phyloP scores from a whole-genome alignment of 1,140 invertebrate genomes.

The Ceratosolen fusciceps region DNA sequence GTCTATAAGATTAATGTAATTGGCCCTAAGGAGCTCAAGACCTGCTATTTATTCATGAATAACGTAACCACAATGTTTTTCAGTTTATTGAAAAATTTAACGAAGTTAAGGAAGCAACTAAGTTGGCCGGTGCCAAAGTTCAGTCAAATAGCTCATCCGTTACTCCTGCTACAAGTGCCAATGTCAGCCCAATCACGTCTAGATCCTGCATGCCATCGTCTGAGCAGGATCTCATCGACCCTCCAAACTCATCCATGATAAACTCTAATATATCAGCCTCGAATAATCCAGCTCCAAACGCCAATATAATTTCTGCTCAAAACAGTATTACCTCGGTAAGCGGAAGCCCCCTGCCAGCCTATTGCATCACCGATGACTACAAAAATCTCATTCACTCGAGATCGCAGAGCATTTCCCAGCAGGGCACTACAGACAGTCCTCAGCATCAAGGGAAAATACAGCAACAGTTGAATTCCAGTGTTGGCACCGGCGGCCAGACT shows the following conservation, averaged over 20 bases:
- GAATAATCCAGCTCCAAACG: slow-evolving; percentile 68
- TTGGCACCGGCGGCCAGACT: slow-evolving; percentile 58
- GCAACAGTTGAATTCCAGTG: slow-evolving; percentile 51
- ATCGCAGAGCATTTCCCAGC: slow-evolving; percentile 69
- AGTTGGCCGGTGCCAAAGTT: slow-evolving; percentile 77
- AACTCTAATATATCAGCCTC: slow-evolving; percentile 69
- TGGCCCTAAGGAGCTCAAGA: neutral
- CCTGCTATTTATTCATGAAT: neutral
- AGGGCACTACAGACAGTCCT: slow-evolving; percentile 69
- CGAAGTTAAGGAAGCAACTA: slow-evolving; percentile 96
- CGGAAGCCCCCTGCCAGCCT: slow-evolving; percentile 68
- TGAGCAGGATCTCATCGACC: slow-evolving; percentile 71
- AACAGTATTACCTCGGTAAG: slow-evolving; percentile 70
- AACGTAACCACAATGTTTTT: slow-evolving; percentile 47
- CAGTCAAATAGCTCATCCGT: slow-evolving; percentile 83
- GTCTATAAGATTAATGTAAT: too few species aligned
- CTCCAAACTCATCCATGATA: slow-evolving; percentile 71
- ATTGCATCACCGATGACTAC: slow-evolving; percentile 65
- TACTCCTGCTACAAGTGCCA: slow-evolving; percentile 86
- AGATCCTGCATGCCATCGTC: slow-evolving; percentile 73
- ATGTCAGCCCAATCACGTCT: slow-evolving; percentile 85
- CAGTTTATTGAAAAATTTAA: slow-evolving; percentile 99
- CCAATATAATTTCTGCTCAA: slow-evolving; percentile 68
- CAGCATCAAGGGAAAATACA: slow-evolving; percentile 67
- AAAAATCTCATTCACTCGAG: slow-evolving; percentile 69